Evolutionary conservation across 2,113 vertebrate genomes (phyloP).

Genomic region (Pangasianodon hypophthalmus): DNA sequence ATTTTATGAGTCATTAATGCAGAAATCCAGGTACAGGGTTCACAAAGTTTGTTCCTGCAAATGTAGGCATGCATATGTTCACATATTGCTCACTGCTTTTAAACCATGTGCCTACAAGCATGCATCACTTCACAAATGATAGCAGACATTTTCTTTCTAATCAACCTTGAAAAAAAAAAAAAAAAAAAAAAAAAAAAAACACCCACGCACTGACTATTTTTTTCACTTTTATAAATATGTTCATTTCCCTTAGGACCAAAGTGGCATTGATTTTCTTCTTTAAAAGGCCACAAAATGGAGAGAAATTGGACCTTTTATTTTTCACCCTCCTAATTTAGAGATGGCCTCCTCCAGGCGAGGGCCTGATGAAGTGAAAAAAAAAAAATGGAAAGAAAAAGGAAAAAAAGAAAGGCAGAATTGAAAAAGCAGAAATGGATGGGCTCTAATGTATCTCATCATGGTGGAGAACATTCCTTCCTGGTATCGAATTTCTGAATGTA

Average conservation of each 20-base stretch:
- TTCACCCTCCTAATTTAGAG: slow-evolving; percentile 7
- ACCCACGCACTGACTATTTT: background rate
- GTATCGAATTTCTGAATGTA: slow-evolving; percentile 9
- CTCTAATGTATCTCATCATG: slow-evolving; percentile 63
- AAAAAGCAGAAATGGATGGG: slow-evolving; percentile 57
- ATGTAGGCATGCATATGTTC: background rate
- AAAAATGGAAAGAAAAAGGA: slow-evolving; percentile 57
- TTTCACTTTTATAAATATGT: slow-evolving; percentile 32
- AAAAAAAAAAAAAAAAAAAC: background rate
- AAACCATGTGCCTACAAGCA: background rate
- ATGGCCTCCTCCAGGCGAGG: slow-evolving; percentile 59
- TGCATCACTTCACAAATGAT: background rate
- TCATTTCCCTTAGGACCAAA: slow-evolving; percentile 50
- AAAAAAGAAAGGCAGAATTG: slow-evolving; percentile 58
- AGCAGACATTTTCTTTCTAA: background rate
- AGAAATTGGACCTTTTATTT: slow-evolving; percentile 46
- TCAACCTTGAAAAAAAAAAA: background rate
- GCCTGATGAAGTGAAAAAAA: slow-evolving; percentile 62
- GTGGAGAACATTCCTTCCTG: slow-evolving; percentile 12
- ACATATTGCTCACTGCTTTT: background rate
- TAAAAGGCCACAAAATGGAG: slow-evolving; percentile 37
- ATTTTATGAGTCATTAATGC: background rate
- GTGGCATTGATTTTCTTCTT: slow-evolving; percentile 48
- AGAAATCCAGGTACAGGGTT: background rate
- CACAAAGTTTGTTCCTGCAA: no score